Evolutionary conservation across 53 echinoderm and acorn worm genomes (phyloP), one percentile per base, ranked within the genome.

Genomic region (Temnopleurus reevesii): DNA sequence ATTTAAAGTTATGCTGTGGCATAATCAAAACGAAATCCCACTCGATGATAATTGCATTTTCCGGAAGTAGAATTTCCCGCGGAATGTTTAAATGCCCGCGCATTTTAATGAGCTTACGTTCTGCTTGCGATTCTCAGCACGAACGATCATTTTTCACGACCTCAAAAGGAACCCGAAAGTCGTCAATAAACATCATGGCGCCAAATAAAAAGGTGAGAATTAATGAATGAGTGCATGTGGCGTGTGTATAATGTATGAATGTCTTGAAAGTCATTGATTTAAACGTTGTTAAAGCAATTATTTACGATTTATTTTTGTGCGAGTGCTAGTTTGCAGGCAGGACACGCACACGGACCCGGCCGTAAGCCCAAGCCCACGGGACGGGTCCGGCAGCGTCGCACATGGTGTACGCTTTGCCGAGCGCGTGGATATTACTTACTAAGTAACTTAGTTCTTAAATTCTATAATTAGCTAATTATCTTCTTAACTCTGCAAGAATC

Each of bases 1-100:
- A n/a, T n/a, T n/a, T n/a, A n/a, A n/a, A n/a, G n/a, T n/a, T n/a
- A n/a, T n/a, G n/a, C n/a, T n/a, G n/a, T n/a, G n/a, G n/a, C n/a
- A n/a, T n/a, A n/a, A n/a, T n/a, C n/a, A n/a, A n/a, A n/a, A n/a
- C n/a, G n/a, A n/a, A n/a, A n/a, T n/a, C n/a, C n/a, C n/a, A n/a
- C n/a, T n/a, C n/a, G n/a, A n/a, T n/a, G n/a, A n/a, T n/a, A 43
- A 41, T 71, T 7, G 7, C 7, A 63, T 38, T 8, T 71, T 41
- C 79, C 79, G 79, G 79, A 79, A 79, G 49, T 49, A 1, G 4
- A 79, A 27, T 79, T 79, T 79, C 79, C 79, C 79, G 79, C 79
- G 79, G 41, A 79, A 47, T 49, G 49, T 79, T 79, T 79, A 79
- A 79, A 79, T 24, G 25, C 79, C 79, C 71, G 71, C 71, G 71